phyloP scores from a whole-genome alignment of 2,797 vertebrate genomes.

The Lemur catta region DNA sequence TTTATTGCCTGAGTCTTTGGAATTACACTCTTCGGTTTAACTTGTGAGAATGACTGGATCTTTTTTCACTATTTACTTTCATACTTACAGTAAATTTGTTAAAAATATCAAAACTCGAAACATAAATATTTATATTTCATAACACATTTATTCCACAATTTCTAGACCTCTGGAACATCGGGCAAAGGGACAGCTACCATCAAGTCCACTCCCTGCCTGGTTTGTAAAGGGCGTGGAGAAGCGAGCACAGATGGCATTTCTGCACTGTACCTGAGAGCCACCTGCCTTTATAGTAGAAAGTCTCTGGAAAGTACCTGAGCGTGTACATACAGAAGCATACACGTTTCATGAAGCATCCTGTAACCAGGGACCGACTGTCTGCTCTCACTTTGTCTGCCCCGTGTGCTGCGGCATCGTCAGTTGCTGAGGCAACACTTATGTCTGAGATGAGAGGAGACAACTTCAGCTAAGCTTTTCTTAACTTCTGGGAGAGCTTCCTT shows the following conservation, averaged over 20 bases:
- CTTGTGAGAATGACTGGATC: not conserved
- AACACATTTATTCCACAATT: not conserved
- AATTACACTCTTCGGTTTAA: not conserved
- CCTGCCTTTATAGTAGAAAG: not conserved
- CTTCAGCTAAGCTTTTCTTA: not conserved
- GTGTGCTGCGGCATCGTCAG: not conserved
- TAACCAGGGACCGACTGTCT: not conserved
- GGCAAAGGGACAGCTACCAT: not conserved
- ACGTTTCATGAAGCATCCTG: rapidly evolving
- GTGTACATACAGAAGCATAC: not conserved
- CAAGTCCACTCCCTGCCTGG: not conserved
- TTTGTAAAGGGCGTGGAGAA: not conserved
- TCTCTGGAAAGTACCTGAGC: not conserved
- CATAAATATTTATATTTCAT: not conserved
- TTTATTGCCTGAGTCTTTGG: not conserved
- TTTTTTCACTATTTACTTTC: not conserved
- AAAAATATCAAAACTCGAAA: not conserved
- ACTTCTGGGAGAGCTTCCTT: not conserved
- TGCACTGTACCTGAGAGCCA: no score
- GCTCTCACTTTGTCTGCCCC: not conserved
- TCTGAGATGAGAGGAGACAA: not conserved
- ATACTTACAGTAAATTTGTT: not conserved
- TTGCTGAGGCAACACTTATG: not conserved
- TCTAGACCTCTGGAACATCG: not conserved
- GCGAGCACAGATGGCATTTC: rapidly evolving